Conservation (phyloP, 2,113 vertebrate genomes). For the Corvus cornix region DNA sequence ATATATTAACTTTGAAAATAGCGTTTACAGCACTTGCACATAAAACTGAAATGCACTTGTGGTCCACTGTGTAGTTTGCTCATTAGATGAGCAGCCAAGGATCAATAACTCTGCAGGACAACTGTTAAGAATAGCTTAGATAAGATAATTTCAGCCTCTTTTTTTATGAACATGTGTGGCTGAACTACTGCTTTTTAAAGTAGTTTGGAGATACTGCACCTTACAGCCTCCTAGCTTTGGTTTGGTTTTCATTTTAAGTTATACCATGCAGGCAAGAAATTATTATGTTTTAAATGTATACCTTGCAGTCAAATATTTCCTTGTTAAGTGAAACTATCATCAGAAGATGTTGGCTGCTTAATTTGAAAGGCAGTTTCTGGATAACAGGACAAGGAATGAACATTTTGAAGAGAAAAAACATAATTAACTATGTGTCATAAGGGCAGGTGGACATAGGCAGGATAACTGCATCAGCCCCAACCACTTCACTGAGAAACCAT, state of each 20-base stretch:
- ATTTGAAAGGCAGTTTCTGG: neutral
- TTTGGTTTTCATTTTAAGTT: neutral
- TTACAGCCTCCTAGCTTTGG: neutral
- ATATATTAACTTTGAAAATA: constrained; percentile 58
- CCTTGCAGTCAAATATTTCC: neutral
- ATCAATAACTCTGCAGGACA: constrained; percentile 53
- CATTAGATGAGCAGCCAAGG: constrained; percentile 41
- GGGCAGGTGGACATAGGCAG: neutral
- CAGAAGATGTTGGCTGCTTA: neutral
- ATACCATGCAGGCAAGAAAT: neutral
- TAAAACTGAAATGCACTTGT: constrained; percentile 58
- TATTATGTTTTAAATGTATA: neutral
- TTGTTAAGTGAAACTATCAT: neutral
- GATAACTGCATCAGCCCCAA: neutral
- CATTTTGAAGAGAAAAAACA: neutral
- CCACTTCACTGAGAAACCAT: neutral
- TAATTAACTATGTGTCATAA: neutral
- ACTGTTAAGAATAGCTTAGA: constrained; percentile 10
- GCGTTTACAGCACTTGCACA: constrained; percentile 28
- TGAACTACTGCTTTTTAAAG: neutral
- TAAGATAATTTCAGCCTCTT: constrained; percentile 9
- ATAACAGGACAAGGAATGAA: neutral
- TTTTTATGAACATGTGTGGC: neutral
- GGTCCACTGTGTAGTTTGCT: constrained; percentile 44
- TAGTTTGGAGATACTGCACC: neutral